phyloP scores from a whole-genome alignment of 2,888 invertebrate species.

The Microctonus aethiopoides region DNA sequence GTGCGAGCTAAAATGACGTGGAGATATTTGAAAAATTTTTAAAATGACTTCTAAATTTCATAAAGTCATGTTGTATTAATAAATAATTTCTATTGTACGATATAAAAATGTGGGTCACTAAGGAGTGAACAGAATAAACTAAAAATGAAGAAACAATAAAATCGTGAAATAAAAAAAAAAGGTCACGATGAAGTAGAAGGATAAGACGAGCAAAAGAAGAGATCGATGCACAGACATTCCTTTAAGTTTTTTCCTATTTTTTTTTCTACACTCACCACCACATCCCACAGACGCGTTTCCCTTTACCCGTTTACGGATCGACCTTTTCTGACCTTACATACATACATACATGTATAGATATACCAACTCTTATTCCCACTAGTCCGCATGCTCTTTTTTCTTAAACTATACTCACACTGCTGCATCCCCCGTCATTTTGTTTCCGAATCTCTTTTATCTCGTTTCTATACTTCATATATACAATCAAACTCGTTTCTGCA shows the following conservation, averaged over 20 bases:
- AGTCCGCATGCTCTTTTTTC: not conserved
- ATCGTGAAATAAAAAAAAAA: not conserved
- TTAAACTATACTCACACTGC: not conserved
- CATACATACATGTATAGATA: not conserved
- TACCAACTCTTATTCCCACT: not conserved
- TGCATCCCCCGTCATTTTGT: slow-evolving; percentile 20
- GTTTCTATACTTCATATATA: not conserved
- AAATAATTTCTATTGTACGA: not conserved
- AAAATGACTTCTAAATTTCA: too few species aligned
- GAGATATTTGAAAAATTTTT: too few species aligned
- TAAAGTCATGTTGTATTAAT: not conserved
- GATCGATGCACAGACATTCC: slow-evolving; percentile 28
- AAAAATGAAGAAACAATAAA: not conserved
- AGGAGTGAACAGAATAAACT: not conserved
- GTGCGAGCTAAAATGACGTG: too few species aligned
- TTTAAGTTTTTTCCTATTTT: slow-evolving; percentile 15
- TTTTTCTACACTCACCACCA: slow-evolving; percentile 11
- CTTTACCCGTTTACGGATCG: slow-evolving; percentile 24
- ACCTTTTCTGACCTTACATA: slow-evolving; percentile 17
- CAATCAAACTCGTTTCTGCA: slow-evolving; percentile 20
- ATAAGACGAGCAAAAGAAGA: slow-evolving; percentile 6
- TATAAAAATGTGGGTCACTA: not conserved
- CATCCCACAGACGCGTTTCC: slow-evolving; percentile 13
- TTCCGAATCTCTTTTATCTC: not conserved
- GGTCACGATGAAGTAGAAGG: slow-evolving; percentile 12